phyloP scores from a whole-genome alignment of 2,113 vertebrate species.

The Serilophus lunatus region DNA sequence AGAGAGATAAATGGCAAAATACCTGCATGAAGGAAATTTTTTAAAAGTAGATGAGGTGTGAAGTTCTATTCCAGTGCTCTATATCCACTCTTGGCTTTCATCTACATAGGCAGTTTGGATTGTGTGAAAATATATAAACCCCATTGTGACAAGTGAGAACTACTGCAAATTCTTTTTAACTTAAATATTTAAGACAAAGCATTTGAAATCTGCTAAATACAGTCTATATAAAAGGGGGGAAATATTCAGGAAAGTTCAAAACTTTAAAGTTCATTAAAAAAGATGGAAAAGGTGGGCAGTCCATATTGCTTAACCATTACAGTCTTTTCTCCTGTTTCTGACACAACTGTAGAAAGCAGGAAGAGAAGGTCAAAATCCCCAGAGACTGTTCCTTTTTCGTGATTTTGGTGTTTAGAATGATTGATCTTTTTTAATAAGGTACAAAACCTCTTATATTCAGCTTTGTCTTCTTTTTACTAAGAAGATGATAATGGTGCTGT shows the following conservation, averaged over 20 bases:
- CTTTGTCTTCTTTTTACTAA: background rate
- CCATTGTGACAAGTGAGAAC: conserved; percentile 27
- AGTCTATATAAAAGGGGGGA: background rate
- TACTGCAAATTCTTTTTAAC: conserved; percentile 17
- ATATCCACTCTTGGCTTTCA: background rate
- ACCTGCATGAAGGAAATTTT: background rate
- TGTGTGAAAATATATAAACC: conserved; percentile 13
- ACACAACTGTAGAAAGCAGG: background rate
- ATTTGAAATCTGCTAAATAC: background rate
- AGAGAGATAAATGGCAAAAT: background rate
- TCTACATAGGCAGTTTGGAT: background rate
- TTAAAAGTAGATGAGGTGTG: conserved; percentile 42
- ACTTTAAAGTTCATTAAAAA: background rate
- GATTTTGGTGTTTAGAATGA: background rate
- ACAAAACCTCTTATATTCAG: background rate
- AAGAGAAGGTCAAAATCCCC: background rate
- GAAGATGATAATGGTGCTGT: background rate
- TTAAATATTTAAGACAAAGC: conserved; percentile 57
- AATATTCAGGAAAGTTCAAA: background rate
- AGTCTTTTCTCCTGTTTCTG: background rate
- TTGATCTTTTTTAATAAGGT: background rate
- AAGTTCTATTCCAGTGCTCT: background rate
- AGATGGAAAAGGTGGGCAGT: background rate
- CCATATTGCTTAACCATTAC: background rate
- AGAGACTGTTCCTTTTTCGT: background rate